Conservation (phyloP, 2,888 invertebrate species). For the Apotomis betuletana region DNA sequence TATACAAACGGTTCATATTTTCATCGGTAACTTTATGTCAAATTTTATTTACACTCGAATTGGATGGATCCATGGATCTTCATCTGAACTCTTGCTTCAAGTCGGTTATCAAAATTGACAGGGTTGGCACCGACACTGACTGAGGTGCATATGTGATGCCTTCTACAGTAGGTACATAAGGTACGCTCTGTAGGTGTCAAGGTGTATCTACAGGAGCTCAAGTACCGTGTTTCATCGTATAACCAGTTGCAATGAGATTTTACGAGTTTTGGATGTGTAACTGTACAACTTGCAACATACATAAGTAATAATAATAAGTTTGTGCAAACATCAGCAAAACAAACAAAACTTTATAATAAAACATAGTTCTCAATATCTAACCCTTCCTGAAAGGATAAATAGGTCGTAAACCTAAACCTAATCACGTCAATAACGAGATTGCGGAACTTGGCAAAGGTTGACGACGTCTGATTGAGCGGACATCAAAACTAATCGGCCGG, state of each 20-base stretch:
- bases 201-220: neutral
- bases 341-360: neutral
- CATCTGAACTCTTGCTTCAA: too few relatives aligned
- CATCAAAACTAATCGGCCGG: conserved; percentile 66
- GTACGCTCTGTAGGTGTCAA: too few relatives aligned
- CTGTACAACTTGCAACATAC: conserved; percentile 39
- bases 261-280: conserved; percentile 38
- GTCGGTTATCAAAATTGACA: too few relatives aligned
- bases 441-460: conserved; percentile 47
- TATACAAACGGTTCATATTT: too few relatives aligned
- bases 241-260: conserved; percentile 1
- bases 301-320: neutral
- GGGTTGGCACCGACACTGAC: too few relatives aligned
- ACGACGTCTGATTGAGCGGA: conserved; percentile 52
- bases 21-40: too few relatives aligned
- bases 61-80: too few relatives aligned
- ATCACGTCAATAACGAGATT: conserved; percentile 45
- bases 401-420: conserved; percentile 45
- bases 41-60: too few relatives aligned
- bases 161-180: too few relatives aligned
- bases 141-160: too few relatives aligned
- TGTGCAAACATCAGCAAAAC: neutral
- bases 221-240: neutral
- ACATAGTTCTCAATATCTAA: neutral
- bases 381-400: conserved; percentile 35